Evolutionary conservation across 2,113 vertebrate species (phyloP).

Genomic region (Carassius carassius): DNA sequence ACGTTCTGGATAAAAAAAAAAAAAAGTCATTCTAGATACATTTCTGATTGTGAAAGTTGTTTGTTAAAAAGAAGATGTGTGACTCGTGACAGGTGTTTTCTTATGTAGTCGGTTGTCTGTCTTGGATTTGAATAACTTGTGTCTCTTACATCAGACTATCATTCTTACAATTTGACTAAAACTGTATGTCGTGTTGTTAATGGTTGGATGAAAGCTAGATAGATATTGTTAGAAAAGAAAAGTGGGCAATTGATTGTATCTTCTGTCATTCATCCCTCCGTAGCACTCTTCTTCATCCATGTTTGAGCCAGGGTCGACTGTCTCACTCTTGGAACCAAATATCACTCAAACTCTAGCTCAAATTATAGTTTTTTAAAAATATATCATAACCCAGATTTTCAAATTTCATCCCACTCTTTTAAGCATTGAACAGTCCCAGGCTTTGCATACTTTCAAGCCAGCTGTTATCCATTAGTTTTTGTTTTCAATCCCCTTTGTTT

Average conservation of each 20-base stretch:
- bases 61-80: conserved; percentile 6
- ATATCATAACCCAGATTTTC: neutral
- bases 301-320: conserved; percentile 56
- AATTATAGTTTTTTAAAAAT: neutral
- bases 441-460: conserved; percentile 11
- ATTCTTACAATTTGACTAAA: neutral
- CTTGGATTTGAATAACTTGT: neutral
- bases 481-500: conserved; percentile 37
- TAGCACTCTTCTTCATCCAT: conserved; percentile 47
- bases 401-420: conserved; percentile 36
- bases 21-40: neutral
- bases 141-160: neutral
- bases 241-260: conserved; percentile 17
- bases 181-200: neutral
- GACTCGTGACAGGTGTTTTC: neutral
- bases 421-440: neutral
- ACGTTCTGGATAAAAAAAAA: neutral
- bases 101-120: neutral
- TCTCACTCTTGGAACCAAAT: conserved; percentile 40
- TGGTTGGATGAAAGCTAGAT: neutral
- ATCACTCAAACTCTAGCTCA: conserved; percentile 5
- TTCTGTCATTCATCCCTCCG: conserved; percentile 40
- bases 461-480: conserved; percentile 31
- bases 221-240: conserved; percentile 10
- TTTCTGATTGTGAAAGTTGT: neutral